phyloP scores from a whole-genome alignment of 2,888 invertebrate genomes.

The Danaus chrysippus region DNA sequence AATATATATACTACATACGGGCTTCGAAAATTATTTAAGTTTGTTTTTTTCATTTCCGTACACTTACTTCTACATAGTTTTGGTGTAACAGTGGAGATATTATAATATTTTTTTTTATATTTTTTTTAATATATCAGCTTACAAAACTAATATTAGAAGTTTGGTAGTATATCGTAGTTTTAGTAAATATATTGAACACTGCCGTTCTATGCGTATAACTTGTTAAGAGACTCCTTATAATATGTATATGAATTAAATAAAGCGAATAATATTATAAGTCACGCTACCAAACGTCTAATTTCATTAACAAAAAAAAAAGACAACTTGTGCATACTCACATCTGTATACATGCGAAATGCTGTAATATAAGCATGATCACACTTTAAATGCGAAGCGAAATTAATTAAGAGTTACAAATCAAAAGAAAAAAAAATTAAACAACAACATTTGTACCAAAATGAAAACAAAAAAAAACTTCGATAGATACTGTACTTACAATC shows the following conservation, averaged over 20 bases:
- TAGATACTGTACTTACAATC: conserved; percentile 70
- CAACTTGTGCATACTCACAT: conserved; percentile 77
- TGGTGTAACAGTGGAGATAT: conserved; percentile 69
- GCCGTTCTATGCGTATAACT: conserved; percentile 37
- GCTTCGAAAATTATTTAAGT: conserved; percentile 40
- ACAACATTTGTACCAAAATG: conserved; percentile 68
- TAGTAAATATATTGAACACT: conserved; percentile 32
- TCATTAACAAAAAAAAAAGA: conserved; percentile 50
- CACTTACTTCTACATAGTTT: conserved; percentile 59
- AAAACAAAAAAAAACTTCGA: conserved; percentile 48
- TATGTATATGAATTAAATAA: conserved; percentile 36
- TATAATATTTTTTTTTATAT: conserved; percentile 48
- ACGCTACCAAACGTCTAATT: conserved; percentile 55
- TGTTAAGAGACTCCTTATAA: conserved; percentile 49
- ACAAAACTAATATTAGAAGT: conserved; percentile 58
- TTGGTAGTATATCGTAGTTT: conserved; percentile 45
- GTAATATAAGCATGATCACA: conserved; percentile 75
- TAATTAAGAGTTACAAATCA: conserved; percentile 49
- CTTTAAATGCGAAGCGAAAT: conserved; percentile 76
- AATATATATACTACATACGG: conserved; percentile 42
- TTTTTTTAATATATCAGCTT: conserved; percentile 52
- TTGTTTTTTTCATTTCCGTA: conserved; percentile 39
- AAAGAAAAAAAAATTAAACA: conserved; percentile 39
- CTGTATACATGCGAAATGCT: conserved; percentile 74
- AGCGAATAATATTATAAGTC: conserved; percentile 35